Evolutionary conservation across 2,888 invertebrate genomes (phyloP), one percentile per base, ranked within the genome.

Genomic region (Cancer borealis): DNA sequence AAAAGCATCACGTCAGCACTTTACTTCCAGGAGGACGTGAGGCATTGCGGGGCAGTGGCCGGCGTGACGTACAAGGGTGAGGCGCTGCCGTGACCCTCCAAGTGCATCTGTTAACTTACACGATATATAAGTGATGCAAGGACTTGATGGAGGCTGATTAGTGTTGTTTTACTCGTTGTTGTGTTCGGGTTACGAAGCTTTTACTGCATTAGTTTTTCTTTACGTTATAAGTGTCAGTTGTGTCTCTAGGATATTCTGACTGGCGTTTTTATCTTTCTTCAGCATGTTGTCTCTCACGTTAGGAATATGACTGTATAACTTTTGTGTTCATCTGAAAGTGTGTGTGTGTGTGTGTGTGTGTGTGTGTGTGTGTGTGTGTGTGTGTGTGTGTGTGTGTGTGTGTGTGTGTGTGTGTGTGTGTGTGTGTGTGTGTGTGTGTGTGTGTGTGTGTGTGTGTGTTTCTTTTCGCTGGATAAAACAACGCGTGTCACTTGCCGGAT

Each of bases 381-480:
- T 84, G 84, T 87, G 87, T 87, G 87, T 87, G 87, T 87, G 87
- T 87, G 87, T 87, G 87, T 87, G 87, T 87, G 87, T 87, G 87
- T 87, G 87, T 87, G 87, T 87, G 87, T 87, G 87, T 87, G 87
- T 87, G 87, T 87, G 87, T 87, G 87, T 87, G 87, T 87, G 87
- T 87, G 87, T 87, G 87, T 87, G 87, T 87, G 87, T 87, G 87
- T 87, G 87, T 87, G 87, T 87, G 87, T 87, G 87, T 87, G 87
- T 87, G 87, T 87, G 54, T 54, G 54, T 54, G 54, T 12, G 54
- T 54, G 12, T 3, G 54, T 12, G 54, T 54, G 14, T 17, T 0
- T 30, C 2, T 54, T 54, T 54, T 17, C 54, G 54, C 3, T 17
- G 3, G 54, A 10, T 54, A 14, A 54, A 54, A 17, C 54, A 54